Base-by-base conservation (phyloP, 2,113 vertebrate genomes). In the Psittacula cyanocephala region DNA sequence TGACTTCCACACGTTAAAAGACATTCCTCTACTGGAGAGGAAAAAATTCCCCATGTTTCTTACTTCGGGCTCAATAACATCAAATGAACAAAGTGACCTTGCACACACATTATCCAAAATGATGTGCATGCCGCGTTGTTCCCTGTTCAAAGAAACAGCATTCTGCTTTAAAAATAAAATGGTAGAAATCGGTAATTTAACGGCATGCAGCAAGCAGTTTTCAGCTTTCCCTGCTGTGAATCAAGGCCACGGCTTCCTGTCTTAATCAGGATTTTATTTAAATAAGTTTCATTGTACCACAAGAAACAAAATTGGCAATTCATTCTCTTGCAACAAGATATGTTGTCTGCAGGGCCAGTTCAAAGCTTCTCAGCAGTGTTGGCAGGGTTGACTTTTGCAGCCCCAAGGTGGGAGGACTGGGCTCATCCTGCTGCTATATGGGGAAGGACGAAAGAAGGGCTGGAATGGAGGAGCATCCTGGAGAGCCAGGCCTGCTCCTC, bases 251-350 rank as follows among this genome's bases (percentile, higher is more conserved):
- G 59, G 41, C 87, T 96, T 91, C 78, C 86, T 84, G 63, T 79
- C 86, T 94, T 96, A 97, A 95, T 92, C 81, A 78, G 88, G 85
- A 94, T 97, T 98, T 98, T 97, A 93, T 97, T 97, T 95, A 90
- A 97, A 97, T 97, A 96, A 53, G 81, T 97, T 95, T 93, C 91
- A 77, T 75, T 86, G 62, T 88, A 79, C 79, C 75, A 92, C 70
- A 79, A 83, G 83, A 95, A 93, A 80, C 33, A 91, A 95, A 97
- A 96, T 15, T 89, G 93, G 25, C 86, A 95, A 75, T 70, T 89
- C 64, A n/a, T 93, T 97, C 33, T 86, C 68, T 92, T 87, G 72
- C 67, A 84, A 94, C 75, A 91, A 95, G 59, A 64, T 2, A 4
- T 2, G 24, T 37, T 89, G 41, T 91, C 87, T 95, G 65, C 49